Evolutionary conservation across 2,113 vertebrate species (phyloP).

Genomic region (Arenaria interpres): DNA sequence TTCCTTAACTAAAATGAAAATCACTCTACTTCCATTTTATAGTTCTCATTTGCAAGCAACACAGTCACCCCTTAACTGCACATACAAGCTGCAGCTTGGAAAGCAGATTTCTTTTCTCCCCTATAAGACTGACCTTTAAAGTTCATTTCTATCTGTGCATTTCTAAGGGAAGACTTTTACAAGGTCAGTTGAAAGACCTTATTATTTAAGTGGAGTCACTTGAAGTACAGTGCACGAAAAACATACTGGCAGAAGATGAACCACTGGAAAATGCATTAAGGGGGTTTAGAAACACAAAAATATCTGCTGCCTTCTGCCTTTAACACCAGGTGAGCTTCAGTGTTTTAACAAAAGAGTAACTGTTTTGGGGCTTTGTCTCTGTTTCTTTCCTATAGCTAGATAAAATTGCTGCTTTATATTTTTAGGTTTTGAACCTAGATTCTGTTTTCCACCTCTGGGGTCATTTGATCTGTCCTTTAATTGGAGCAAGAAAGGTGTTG

Average conservation of each 20-base stretch:
- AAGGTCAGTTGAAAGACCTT: constrained; percentile 52
- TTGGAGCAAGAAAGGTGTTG: background rate
- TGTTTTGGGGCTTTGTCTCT: background rate
- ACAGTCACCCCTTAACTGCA: background rate
- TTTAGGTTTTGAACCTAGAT: background rate
- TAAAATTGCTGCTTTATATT: background rate
- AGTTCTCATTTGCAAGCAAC: background rate
- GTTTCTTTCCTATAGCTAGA: background rate
- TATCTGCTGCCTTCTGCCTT: background rate
- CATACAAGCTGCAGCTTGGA: background rate
- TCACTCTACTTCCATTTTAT: background rate
- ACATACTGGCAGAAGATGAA: background rate
- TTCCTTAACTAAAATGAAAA: background rate
- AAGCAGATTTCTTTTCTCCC: background rate
- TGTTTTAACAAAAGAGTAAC: background rate
- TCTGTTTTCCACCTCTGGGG: background rate
- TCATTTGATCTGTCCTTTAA: background rate
- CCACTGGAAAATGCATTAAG: constrained; percentile 30
- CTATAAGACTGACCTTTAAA: constrained; percentile 62
- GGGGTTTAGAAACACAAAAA: constrained; percentile 12
- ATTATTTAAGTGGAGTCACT: constrained; percentile 51
- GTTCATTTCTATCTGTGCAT: constrained; percentile 54
- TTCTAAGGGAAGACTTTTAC: constrained; percentile 45
- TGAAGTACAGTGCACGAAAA: constrained; percentile 1
- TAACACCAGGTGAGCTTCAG: background rate